A percentile compares a stretch with the other conserved stretches of the same genome.
Evolutionary conservation across 2,113 vertebrate genomes (phyloP).

Genomic region (Catharus fuscescens): DNA sequence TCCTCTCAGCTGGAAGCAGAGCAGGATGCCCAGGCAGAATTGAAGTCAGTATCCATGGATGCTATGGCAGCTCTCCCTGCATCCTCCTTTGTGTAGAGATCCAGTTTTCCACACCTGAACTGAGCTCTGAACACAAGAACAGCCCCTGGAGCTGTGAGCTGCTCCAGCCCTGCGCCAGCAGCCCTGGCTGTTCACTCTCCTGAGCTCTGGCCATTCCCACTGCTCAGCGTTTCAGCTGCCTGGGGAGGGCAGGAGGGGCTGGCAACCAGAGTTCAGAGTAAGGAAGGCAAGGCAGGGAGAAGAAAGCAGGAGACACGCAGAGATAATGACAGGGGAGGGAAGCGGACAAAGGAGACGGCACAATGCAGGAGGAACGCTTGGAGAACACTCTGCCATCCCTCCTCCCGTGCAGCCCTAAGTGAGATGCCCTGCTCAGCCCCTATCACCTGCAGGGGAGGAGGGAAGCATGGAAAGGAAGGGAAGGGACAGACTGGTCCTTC

Average conservation of each 20-base stretch:
- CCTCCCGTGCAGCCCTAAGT: neutral
- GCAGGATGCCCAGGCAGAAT: neutral
- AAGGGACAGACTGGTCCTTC: neutral
- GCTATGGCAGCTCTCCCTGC: neutral
- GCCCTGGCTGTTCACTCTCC: fast-evolving
- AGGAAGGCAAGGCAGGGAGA: neutral
- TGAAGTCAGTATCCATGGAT: fast-evolving
- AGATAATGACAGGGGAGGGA: slow-evolving; percentile 65
- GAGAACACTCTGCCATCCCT: neutral
- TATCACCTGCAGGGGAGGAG: neutral
- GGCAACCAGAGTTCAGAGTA: fast-evolving
- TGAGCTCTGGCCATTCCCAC: neutral
- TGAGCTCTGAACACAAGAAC: neutral
- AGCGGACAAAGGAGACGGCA: slow-evolving; percentile 19
- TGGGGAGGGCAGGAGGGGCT: neutral
- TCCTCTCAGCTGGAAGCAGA: neutral
- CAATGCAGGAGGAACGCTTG: slow-evolving; percentile 19
- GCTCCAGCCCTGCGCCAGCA: neutral
- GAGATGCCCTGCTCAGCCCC: neutral
- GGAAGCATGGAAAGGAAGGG: neutral
- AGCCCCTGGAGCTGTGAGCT: neutral
- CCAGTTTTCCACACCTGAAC: neutral
- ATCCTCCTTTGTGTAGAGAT: neutral
- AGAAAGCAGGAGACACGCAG: slow-evolving; percentile 28
- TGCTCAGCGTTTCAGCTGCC: neutral